Base-by-base conservation (phyloP, 1,140 invertebrate species). In the Ganaspis sp. region DNA sequence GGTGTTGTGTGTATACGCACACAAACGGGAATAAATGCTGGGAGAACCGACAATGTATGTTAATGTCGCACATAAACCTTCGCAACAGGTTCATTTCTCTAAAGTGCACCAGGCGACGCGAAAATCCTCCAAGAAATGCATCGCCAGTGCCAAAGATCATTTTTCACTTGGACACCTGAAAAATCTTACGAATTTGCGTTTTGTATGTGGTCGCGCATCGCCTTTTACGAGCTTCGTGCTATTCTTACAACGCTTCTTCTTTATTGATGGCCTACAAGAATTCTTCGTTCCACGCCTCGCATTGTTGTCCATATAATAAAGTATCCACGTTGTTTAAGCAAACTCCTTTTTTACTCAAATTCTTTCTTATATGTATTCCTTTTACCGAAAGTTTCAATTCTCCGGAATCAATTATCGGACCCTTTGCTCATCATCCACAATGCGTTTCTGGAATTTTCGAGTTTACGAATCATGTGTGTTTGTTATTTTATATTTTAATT, bases 21-120 rank as follows among this genome's bases (percentile, higher is more conserved):
- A 53, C 64, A 81, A 38, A 64, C 29, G 49, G 69, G 75, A 74
- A 77, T 70, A 75, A 79, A 77, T 69, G 70, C 70, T 29, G 70
- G 76, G 69, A 75, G 64, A 69, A 75, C 82, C 86, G 82, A 85
- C 84, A 84, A 86, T 83, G 82, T 85, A 89, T 88, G 86, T 87
- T 89, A 88, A 89, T 89, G 87, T 83, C 83, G 79, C 84, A 87
- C 87, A 87, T 88, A 87, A 89, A 88, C 82, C 76, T 86, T 81
- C 77, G 87, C 87, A 89, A 89, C 87, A 89, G 87, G 87, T 89
- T 88, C 86, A 89, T 88, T 89, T 88, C 84, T 88, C 85, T 54
- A 79, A 77, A 70, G 58, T 64, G 23, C 58, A 29, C 26, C 58
- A 29, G 23, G 23, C 11, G 58, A 71, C 76, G 79, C 81, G 84